Evolutionary conservation across 2,797 vertebrate species (phyloP).

Genomic region (Pangasius krempfi): DNA sequence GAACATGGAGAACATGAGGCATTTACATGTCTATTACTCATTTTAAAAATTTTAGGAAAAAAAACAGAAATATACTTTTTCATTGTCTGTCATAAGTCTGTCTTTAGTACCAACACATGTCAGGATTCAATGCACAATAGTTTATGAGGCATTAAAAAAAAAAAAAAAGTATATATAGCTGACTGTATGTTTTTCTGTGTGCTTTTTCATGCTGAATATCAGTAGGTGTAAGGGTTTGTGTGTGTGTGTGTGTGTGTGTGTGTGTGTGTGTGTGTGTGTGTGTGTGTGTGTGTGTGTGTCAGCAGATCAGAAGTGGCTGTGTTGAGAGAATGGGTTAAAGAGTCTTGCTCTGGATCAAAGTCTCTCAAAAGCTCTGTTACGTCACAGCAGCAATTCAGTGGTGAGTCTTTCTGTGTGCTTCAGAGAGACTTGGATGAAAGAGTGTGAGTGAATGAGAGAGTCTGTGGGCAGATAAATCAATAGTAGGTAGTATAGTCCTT

Average conservation of each 20-base stretch:
- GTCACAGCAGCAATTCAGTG: constrained; percentile 43
- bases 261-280: constrained; percentile 12
- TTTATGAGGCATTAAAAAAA: background rate
- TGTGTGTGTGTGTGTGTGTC: constrained; percentile 14
- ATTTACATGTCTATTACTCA: background rate
- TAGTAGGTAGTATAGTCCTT: constrained; percentile 40
- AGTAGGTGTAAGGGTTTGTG: constrained; percentile 1
- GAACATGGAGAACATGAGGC: background rate
- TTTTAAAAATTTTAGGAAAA: background rate
- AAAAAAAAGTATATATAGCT: background rate
- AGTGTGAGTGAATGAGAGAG: constrained; percentile 17
- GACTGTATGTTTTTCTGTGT: background rate
- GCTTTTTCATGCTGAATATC: background rate
- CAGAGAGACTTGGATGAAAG: constrained; percentile 23
- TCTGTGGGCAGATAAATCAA: constrained; percentile 35
- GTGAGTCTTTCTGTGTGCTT: background rate
- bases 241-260: background rate
- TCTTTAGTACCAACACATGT: background rate
- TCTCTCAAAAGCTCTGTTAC: constrained; percentile 36
- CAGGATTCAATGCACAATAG: background rate
- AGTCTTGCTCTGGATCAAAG: constrained; percentile 35
- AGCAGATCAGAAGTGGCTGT: constrained; percentile 32
- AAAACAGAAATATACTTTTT: background rate
- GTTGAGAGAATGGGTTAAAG: constrained; percentile 48
- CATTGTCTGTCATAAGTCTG: background rate